phyloP scores from a whole-genome alignment of 2,888 invertebrate genomes.

The Drosophila conformis region DNA sequence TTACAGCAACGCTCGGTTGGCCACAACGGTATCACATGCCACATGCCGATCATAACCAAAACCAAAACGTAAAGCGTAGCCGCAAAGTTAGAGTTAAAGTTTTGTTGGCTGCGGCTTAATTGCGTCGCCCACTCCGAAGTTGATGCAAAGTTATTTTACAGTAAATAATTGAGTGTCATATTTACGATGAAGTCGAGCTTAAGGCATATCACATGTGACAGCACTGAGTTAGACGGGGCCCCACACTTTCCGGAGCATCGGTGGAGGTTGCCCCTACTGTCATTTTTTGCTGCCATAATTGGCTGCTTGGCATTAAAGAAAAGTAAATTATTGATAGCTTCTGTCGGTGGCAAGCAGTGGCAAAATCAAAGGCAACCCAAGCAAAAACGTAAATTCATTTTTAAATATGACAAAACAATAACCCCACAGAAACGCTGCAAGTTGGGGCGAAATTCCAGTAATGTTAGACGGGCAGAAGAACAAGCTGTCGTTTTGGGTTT shows the following conservation, averaged over 20 bases:
- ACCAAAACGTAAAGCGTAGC: slow-evolving; percentile 5
- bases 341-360: slow-evolving; percentile 8
- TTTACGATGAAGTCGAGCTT: slow-evolving; percentile 58
- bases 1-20: slow-evolving; percentile 1
- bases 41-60: neutral
- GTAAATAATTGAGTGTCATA: slow-evolving; percentile 72
- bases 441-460: slow-evolving; percentile 11
- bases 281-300: slow-evolving; percentile 48
- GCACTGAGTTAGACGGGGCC: slow-evolving; percentile 10
- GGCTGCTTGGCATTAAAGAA: slow-evolving; percentile 63
- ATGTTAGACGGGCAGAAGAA: slow-evolving; percentile 58
- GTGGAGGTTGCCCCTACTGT: neutral
- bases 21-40: slow-evolving; percentile 53
- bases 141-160: slow-evolving; percentile 36
- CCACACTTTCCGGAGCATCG: neutral
- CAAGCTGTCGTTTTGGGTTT: slow-evolving; percentile 60
- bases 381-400: slow-evolving; percentile 72
- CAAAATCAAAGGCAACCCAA: slow-evolving; percentile 11
- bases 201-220: slow-evolving; percentile 58
- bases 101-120: slow-evolving; percentile 39
- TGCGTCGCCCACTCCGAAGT: slow-evolving; percentile 23
- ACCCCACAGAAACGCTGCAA: slow-evolving; percentile 15
- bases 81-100: slow-evolving; percentile 23
- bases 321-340: slow-evolving; percentile 79
- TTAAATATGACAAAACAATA: slow-evolving; percentile 81